These are phyloP conservation scores for Anarhynchus alexandrinus DNA, from an alignment of 2,113 vertebrate species.

Conservation along the genomic window DNA sequence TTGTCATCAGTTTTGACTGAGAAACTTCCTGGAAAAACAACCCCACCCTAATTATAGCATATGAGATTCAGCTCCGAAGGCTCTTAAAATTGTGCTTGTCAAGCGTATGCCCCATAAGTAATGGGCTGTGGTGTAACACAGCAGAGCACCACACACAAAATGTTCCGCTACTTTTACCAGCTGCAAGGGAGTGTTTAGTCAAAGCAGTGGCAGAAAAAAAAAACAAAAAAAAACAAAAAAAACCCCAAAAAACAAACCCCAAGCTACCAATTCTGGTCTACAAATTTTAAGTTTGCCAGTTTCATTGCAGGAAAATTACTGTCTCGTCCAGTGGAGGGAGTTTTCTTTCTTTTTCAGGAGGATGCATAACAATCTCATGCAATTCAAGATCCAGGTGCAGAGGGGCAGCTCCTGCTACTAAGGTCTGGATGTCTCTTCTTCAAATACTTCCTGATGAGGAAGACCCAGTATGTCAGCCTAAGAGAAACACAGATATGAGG, in stretches of 20 bases:
- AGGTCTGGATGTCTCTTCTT: neutral
- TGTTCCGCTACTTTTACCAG: neutral
- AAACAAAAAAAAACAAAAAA: too few species aligned
- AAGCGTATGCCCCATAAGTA: accelerated
- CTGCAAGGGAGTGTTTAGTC: neutral
- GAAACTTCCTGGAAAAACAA: neutral
- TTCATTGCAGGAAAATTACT: neutral
- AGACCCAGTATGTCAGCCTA: neutral
- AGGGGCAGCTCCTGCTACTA: neutral
- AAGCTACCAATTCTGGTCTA: neutral
- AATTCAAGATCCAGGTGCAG: neutral
- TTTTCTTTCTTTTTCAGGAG: neutral
- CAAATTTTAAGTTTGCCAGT: neutral
- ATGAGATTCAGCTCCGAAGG: neutral
- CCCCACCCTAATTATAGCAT: neutral
- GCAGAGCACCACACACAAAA: neutral
- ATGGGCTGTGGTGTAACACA: neutral
- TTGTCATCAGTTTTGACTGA: neutral
- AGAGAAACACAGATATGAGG: neutral
- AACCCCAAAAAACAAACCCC: neutral
- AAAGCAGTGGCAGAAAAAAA: neutral
- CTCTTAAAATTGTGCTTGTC: neutral
- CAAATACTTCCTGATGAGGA: neutral
- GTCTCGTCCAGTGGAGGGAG: accelerated
- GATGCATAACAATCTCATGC: neutral